A percentile compares a stretch with the other conserved stretches of the same genome.
These are phyloP conservation scores for Beris morrisii DNA, from an alignment of 2,888 invertebrate species.

Conservation along the genomic window DNA sequence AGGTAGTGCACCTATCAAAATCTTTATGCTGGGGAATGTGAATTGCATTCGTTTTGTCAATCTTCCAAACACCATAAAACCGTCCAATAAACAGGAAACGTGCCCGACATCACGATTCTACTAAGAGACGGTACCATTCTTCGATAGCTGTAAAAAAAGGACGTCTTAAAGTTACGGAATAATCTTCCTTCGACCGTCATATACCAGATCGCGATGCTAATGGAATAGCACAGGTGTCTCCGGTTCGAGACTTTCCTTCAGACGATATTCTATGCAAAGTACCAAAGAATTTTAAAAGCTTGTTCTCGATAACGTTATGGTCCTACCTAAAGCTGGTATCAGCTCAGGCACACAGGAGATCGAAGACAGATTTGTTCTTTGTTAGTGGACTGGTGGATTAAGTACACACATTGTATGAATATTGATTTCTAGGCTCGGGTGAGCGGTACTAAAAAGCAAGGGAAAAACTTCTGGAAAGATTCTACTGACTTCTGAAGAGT, in stretches of 20 bases:
- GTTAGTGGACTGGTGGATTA: background rate
- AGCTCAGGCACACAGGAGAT: background rate
- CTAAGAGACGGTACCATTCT: background rate
- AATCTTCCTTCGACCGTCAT: background rate
- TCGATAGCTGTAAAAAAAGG: background rate
- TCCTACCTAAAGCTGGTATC: background rate
- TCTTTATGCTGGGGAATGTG: background rate
- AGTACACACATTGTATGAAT: too few species aligned
- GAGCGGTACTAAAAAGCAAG: too few species aligned
- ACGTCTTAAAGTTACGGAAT: background rate
- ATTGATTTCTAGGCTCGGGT: too few species aligned
- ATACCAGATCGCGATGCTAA: background rate
- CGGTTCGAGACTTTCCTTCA: too few species aligned
- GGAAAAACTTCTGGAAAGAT: too few species aligned
- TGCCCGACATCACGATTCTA: slow-evolving; percentile 14
- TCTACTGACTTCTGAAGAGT: too few species aligned
- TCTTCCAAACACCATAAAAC: slow-evolving; percentile 3
- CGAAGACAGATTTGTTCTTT: slow-evolving; percentile 1
- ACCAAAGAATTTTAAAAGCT: background rate
- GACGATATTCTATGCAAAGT: background rate
- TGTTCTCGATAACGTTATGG: background rate
- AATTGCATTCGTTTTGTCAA: background rate
- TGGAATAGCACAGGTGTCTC: too few species aligned
- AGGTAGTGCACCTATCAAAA: background rate
- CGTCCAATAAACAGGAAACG: slow-evolving; percentile 12